These are phyloP conservation scores for Laticauda colubrina DNA, from an alignment of 2,113 vertebrate species.

Conservation along the genomic window DNA sequence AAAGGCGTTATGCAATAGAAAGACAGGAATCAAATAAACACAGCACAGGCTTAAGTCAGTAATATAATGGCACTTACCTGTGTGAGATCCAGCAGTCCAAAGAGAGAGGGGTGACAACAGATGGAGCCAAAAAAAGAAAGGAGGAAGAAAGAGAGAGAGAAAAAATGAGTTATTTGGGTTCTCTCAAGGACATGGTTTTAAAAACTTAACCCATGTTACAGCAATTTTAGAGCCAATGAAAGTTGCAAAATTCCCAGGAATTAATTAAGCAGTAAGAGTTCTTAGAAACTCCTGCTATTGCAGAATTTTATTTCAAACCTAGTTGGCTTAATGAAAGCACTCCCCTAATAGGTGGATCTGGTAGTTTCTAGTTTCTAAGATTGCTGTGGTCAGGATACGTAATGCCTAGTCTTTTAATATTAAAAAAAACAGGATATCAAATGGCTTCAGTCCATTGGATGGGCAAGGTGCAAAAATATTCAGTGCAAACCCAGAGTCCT, in stretches of 20 bases:
- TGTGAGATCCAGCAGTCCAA: constrained; percentile 6
- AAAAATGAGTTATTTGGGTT: background rate
- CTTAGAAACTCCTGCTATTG: background rate
- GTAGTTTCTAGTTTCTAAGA: background rate
- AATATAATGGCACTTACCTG: constrained; percentile 26
- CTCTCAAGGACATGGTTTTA: background rate
- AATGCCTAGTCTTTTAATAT: background rate
- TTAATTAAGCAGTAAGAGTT: background rate
- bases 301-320: background rate
- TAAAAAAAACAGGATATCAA: background rate
- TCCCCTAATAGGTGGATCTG: background rate
- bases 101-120: background rate
- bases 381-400: background rate
- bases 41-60: background rate
- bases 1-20: constrained; percentile 11
- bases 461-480: background rate
- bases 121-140: background rate
- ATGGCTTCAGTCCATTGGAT: background rate
- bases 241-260: background rate
- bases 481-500: background rate
- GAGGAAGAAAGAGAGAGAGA: background rate
- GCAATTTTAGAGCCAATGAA: background rate
- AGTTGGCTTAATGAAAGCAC: background rate
- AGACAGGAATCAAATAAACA: constrained; percentile 10
- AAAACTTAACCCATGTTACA: background rate